phyloP scores from a whole-genome alignment of 2,888 invertebrate species.

The Prosopocoilus inquinatus region DNA sequence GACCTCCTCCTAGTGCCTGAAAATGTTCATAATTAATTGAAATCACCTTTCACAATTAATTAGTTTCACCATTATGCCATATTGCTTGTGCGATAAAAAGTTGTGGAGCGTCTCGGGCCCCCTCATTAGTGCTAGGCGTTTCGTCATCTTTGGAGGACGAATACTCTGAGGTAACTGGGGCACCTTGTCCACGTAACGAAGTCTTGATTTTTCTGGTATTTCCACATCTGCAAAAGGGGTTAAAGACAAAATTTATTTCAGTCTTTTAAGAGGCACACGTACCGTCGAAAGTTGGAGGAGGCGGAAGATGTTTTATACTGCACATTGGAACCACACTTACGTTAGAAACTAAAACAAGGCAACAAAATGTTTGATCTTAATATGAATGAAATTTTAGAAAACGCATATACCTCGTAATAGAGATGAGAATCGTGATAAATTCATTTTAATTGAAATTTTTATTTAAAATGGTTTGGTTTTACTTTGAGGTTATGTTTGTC shows the following conservation, averaged over 20 bases:
- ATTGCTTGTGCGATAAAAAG: slow-evolving; percentile 83
- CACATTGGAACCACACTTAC: slow-evolving; percentile 34
- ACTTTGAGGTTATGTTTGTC: not conserved
- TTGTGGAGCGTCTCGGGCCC: slow-evolving; percentile 89
- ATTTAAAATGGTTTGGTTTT: not conserved
- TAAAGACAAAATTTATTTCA: slow-evolving; percentile 1
- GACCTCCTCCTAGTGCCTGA: slow-evolving; percentile 81
- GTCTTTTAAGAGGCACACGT: slow-evolving; percentile 23
- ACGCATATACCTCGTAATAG: not conserved
- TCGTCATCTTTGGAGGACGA: slow-evolving; percentile 82
- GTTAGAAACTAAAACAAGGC: slow-evolving; percentile 1
- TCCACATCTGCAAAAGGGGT: slow-evolving; percentile 60
- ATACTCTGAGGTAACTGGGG: slow-evolving; percentile 66
- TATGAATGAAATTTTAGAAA: not conserved
- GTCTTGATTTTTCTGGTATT: slow-evolving; percentile 69
- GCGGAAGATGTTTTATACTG: slow-evolving; percentile 69
- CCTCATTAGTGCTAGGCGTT: slow-evolving; percentile 78
- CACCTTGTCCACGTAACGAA: slow-evolving; percentile 70
- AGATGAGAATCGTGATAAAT: not conserved
- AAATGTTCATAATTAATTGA: slow-evolving; percentile 29
- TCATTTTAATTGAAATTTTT: not conserved
- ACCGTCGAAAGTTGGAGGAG: slow-evolving; percentile 69
- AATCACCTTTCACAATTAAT: slow-evolving; percentile 1
- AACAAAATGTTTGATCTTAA: not conserved
- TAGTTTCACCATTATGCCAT: slow-evolving; percentile 79